phyloP scores from a whole-genome alignment of 1,140 invertebrate species.

The Camponotus vicinus region DNA sequence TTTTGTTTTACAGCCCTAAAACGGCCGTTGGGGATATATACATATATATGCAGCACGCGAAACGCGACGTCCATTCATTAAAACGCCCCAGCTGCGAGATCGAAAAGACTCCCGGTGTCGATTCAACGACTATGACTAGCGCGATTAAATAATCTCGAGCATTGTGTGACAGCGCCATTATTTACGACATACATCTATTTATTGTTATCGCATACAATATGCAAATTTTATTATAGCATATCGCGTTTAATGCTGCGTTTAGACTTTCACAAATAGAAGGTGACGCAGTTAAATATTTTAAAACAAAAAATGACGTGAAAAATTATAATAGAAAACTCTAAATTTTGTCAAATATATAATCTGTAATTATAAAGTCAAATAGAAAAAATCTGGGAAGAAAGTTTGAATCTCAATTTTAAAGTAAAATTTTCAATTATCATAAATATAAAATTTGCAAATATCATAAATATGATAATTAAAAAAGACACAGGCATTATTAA shows the following conservation, averaged over 20 bases:
- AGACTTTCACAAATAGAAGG: background rate
- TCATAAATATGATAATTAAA: background rate
- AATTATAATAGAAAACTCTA: background rate
- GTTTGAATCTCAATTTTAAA: background rate
- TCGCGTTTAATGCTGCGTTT: background rate
- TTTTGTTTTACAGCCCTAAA: slow-evolving; percentile 82
- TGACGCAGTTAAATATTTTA: slow-evolving; percentile 1
- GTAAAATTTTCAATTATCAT: too few species aligned
- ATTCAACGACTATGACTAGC: slow-evolving; percentile 52
- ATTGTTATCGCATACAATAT: background rate
- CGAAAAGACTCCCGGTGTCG: slow-evolving; percentile 65
- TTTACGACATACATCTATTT: slow-evolving; percentile 47
- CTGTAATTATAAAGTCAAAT: background rate
- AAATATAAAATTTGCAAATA: background rate
- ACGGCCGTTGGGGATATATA: slow-evolving; percentile 80
- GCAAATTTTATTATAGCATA: slow-evolving; percentile 29
- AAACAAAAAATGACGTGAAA: background rate
- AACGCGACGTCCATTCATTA: slow-evolving; percentile 79
- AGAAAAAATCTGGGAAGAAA: background rate
- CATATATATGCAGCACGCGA: slow-evolving; percentile 70
- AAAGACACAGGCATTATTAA: too few species aligned
- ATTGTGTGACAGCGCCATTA: slow-evolving; percentile 44
- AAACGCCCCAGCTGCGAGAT: slow-evolving; percentile 79
- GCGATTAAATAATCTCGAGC: slow-evolving; percentile 55
- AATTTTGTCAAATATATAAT: background rate